Evolutionary conservation across 2,888 invertebrate genomes (phyloP).

Genomic region (Agrilus cyanescens): DNA sequence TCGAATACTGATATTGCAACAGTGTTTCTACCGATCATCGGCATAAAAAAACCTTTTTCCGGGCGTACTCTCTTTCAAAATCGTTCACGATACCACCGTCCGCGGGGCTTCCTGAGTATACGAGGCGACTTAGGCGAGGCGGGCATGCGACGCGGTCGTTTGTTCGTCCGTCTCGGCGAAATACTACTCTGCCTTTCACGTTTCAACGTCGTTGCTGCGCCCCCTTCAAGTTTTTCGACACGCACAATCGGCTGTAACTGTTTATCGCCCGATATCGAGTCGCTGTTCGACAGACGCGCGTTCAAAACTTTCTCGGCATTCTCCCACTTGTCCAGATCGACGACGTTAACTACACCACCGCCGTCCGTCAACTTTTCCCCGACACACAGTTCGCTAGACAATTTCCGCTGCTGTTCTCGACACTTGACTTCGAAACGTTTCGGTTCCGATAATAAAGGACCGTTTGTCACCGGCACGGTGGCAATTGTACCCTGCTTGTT

Average conservation of each 20-base stretch:
- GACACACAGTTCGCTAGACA: conserved; percentile 11
- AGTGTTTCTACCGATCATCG: no score
- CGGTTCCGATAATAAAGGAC: no score
- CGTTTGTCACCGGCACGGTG: no score
- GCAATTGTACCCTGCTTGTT: not conserved
- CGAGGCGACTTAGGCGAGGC: conserved; percentile 33
- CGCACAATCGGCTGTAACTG: conserved; percentile 55
- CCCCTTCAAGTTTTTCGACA: conserved; percentile 50
- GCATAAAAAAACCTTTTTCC: no score
- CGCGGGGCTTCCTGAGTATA: conserved; percentile 31
- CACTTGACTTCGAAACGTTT: conserved; percentile 9
- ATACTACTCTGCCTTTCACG: conserved; percentile 17
- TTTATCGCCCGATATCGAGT: conserved; percentile 25
- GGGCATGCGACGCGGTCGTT: conserved; percentile 18
- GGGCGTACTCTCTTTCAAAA: conserved; percentile 14
- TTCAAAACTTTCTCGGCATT: conserved; percentile 26
- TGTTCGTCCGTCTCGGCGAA: conserved; percentile 18
- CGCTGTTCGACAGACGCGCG: conserved; percentile 25
- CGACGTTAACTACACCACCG: conserved; percentile 15
- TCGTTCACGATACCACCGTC: conserved; percentile 36
- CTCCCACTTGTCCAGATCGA: conserved; percentile 24
- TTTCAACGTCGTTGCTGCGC: conserved; percentile 13
- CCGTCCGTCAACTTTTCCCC: conserved; percentile 13
- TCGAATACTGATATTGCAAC: no score
- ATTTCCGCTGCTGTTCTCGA: not conserved